A percentile compares a stretch with the other conserved stretches of the same genome.
These are phyloP conservation scores for Zaprionus lachaisei DNA, from an alignment of 1,140 invertebrate genomes.

Conservation along the genomic window DNA sequence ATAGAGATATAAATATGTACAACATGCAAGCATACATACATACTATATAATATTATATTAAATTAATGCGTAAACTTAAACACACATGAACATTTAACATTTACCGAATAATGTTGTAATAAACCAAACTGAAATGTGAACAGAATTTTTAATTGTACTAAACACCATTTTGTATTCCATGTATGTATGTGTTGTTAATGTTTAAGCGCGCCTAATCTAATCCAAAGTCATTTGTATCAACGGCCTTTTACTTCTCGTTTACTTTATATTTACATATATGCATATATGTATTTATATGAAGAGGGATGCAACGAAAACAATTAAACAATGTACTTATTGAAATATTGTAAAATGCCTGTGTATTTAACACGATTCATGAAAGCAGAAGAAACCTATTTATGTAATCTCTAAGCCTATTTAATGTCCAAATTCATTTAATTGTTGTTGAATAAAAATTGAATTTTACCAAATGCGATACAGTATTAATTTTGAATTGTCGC, in stretches of 20 bases:
- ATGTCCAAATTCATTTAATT: conserved; percentile 80
- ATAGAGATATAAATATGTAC: conserved; percentile 18
- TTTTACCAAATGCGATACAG: conserved; percentile 53
- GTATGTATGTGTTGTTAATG: conserved; percentile 75
- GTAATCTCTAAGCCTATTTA: conserved; percentile 79
- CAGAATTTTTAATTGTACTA: conserved; percentile 82
- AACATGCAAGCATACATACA: conserved; percentile 35
- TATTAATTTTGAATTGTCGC: conserved; percentile 5
- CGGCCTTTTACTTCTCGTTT: conserved; percentile 78
- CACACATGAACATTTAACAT: conserved; percentile 63
- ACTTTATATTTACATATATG: conserved; percentile 66
- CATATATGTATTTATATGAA: conserved; percentile 42
- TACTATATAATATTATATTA: conserved; percentile 24
- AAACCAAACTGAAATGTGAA: conserved; percentile 81
- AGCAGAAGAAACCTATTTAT: conserved; percentile 62
- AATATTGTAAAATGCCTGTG: conserved; percentile 64
- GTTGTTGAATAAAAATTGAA: conserved; percentile 80
- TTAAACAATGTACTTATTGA: conserved; percentile 77
- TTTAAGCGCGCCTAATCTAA: conserved; percentile 77
- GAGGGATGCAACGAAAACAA: conserved; percentile 78
- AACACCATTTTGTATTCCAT: conserved; percentile 80
- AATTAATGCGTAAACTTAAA: conserved; percentile 31
- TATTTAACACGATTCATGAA: conserved; percentile 38
- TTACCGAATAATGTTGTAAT: conserved; percentile 78
- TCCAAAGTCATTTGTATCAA: conserved; percentile 82